Percentiles rank a stretch among this genome's conserved stretches.
Evolutionary conservation across 2,888 invertebrate genomes (phyloP).

Genomic region (Agrochola macilenta): DNA sequence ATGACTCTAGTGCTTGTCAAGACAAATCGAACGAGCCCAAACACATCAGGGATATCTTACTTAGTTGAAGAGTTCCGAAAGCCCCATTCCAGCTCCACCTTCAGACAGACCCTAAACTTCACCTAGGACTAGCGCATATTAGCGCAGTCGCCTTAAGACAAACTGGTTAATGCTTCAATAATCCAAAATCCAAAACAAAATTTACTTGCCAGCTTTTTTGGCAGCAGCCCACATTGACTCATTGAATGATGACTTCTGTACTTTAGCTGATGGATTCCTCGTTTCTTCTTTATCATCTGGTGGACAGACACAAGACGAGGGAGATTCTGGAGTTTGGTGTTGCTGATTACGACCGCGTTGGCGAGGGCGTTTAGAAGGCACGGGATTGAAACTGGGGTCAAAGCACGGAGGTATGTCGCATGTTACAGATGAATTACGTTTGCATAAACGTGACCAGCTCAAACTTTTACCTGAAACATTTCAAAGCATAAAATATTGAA

Average conservation of each 20-base stretch:
- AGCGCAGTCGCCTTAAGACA: background rate
- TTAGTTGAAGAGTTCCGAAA: too few species aligned
- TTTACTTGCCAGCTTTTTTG: background rate
- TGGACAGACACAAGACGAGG: background rate
- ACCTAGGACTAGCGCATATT: too few species aligned
- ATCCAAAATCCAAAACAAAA: background rate
- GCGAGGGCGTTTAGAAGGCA: background rate
- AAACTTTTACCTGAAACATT: conserved; percentile 13
- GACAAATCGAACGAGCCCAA: too few species aligned
- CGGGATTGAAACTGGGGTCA: background rate
- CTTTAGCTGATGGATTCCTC: background rate
- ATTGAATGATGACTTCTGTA: background rate
- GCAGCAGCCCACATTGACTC: background rate
- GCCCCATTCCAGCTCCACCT: too few species aligned
- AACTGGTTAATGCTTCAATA: background rate
- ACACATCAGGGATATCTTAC: too few species aligned
- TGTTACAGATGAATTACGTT: background rate
- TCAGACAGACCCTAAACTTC: too few species aligned
- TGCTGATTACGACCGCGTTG: background rate
- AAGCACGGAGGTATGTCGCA: background rate
- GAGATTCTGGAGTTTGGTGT: background rate
- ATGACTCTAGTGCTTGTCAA: too few species aligned
- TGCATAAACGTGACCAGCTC: background rate
- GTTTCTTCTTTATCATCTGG: background rate
- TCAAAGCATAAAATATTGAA: background rate